Percentiles rank a stretch among this genome's conserved stretches.
These are phyloP conservation scores for Ichneumoninae sp. DNA, from an alignment of 2,888 invertebrate genomes.

Conservation along the genomic window DNA sequence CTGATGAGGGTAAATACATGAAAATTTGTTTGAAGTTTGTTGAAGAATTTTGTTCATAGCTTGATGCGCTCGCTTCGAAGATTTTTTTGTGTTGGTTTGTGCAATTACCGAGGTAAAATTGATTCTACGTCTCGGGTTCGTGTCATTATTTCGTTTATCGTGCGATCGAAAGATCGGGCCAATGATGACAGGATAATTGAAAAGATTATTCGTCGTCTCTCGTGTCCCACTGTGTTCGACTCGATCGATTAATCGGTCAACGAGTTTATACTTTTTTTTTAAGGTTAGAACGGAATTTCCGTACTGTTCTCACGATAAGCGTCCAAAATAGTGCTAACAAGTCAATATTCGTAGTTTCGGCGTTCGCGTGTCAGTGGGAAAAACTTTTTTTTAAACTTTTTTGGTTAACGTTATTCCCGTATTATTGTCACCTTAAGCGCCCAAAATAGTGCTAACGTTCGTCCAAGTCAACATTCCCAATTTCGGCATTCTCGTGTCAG, in stretches of 20 bases:
- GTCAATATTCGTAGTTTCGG: background rate
- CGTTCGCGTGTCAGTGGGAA: background rate
- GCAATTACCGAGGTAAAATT: constrained; percentile 15
- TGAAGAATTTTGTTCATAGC: constrained; percentile 25
- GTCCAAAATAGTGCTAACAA: background rate
- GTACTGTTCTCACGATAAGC: background rate
- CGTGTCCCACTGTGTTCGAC: background rate
- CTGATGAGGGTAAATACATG: constrained; percentile 71
- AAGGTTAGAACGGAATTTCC: background rate
- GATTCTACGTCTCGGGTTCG: constrained; percentile 3
- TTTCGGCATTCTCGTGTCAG: too few species aligned
- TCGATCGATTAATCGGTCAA: background rate
- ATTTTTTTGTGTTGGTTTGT: constrained; percentile 1
- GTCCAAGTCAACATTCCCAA: too few species aligned
- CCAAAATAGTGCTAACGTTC: too few species aligned
- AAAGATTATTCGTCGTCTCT: background rate
- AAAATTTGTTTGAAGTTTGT: constrained; percentile 31
- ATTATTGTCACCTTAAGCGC: too few species aligned
- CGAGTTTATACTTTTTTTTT: background rate
- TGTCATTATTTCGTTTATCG: background rate
- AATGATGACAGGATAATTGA: constrained; percentile 7
- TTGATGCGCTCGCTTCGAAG: constrained; percentile 7
- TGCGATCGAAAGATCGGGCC: background rate
- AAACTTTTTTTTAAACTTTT: background rate
- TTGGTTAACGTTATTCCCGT: background rate